Evolutionary conservation across 92 coral and sea anemone species (phyloP).

Genomic region (Actinostola sp.): DNA sequence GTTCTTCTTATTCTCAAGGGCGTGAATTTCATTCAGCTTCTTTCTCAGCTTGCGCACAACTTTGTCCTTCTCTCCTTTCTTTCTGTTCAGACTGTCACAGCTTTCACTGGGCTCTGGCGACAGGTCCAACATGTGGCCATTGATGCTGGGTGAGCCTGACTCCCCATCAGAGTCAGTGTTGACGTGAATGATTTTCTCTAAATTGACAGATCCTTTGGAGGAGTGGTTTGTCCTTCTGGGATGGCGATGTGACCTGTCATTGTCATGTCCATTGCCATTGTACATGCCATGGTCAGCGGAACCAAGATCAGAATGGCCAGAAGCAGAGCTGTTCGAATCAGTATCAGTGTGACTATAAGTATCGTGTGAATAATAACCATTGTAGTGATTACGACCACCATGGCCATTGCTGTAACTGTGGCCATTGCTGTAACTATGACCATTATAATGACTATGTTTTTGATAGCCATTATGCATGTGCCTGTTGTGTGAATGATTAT

Average conservation of each 20-base stretch:
- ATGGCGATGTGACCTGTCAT: conserved; percentile 14
- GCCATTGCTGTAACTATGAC: conserved; percentile 26
- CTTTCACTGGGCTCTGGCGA: conserved; percentile 41
- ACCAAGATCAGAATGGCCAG: conserved; percentile 70
- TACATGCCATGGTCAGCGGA: conserved; percentile 39
- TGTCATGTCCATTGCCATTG: conserved; percentile 49
- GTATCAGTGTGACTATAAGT: conserved; percentile 60
- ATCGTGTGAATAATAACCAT: conserved; percentile 40
- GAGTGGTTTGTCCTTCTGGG: conserved; percentile 18
- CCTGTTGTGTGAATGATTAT: conserved; percentile 48
- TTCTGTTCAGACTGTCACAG: conserved; percentile 23
- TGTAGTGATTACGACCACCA: background rate
- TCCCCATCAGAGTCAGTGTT: conserved; percentile 49
- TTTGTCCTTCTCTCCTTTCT: conserved; percentile 73
- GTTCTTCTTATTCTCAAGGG: conserved; percentile 58
- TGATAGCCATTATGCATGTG: conserved; percentile 56
- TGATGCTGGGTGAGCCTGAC: conserved; percentile 35
- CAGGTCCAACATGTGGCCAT: conserved; percentile 45
- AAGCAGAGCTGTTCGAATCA: conserved; percentile 61
- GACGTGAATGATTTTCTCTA: conserved; percentile 36
- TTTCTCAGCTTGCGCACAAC: conserved; percentile 81
- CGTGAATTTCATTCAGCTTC: conserved; percentile 73
- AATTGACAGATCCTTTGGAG: conserved; percentile 22
- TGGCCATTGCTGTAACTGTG: conserved; percentile 35
- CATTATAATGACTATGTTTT: conserved; percentile 39